These are phyloP conservation scores for Pseudorhombus dupliciocellatus DNA, from an alignment of 2,113 vertebrate species.

Conservation along the genomic window DNA sequence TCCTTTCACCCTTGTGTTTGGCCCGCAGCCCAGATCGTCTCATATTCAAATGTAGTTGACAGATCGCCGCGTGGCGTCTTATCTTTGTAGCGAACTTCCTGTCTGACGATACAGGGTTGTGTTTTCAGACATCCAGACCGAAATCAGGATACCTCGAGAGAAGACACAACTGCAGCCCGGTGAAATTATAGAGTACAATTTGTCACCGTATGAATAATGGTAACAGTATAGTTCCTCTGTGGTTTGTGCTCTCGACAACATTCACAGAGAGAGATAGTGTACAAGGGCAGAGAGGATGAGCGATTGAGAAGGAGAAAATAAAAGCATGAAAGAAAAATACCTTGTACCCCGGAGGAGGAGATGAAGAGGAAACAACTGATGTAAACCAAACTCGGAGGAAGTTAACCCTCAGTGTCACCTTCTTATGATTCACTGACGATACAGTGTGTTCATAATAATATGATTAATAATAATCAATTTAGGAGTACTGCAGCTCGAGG, in stretches of 20 bases:
- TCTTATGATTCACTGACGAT: conserved; percentile 34
- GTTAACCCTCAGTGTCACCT: conserved; percentile 32
- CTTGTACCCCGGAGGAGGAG: not conserved
- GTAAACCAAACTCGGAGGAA: conserved; percentile 23
- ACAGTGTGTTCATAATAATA: conserved; percentile 29
- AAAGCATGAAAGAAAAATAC: not conserved
- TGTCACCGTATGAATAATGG: conserved; percentile 52
- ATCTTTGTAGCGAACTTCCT: conserved; percentile 61
- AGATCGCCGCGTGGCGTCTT: conserved; percentile 50
- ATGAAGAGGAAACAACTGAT: conserved; percentile 4
- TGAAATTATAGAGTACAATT: conserved; percentile 31
- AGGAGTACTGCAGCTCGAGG: no score
- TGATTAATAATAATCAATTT: no score
- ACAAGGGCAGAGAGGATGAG: not conserved
- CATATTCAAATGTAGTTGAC: conserved; percentile 64
- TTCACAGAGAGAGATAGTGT: conserved; percentile 32
- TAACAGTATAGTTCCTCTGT: conserved; percentile 53
- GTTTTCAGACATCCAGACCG: conserved; percentile 53
- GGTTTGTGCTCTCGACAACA: conserved; percentile 36
- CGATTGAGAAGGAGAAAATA: not conserved
- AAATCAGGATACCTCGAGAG: conserved; percentile 52
- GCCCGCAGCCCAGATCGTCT: conserved; percentile 63
- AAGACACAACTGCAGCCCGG: conserved; percentile 34
- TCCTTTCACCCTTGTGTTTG: conserved; percentile 52
- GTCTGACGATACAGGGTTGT: conserved; percentile 52